Evolutionary conservation across 2,113 vertebrate genomes (phyloP).

Genomic region (Apodemus sylvaticus): DNA sequence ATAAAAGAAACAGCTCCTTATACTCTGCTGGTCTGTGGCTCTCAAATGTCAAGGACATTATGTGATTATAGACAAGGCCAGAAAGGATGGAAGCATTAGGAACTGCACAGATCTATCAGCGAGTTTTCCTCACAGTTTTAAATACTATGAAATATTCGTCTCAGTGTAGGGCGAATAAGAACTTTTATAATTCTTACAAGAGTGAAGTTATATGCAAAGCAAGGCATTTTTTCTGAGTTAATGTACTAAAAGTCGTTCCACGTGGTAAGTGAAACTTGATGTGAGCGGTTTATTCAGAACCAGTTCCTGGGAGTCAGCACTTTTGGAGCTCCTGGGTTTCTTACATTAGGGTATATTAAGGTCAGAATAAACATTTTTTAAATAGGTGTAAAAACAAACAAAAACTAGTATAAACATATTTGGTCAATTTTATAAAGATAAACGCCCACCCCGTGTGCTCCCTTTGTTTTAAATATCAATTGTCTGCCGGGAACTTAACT

Average conservation of each 20-base stretch:
- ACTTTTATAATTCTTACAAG: background rate
- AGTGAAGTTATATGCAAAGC: background rate
- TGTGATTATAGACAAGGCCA: no score
- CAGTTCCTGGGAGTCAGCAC: background rate
- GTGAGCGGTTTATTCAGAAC: background rate
- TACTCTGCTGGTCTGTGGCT: no score
- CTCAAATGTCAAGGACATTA: no score
- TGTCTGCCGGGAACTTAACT: background rate
- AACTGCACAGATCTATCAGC: background rate
- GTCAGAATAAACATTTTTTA: background rate
- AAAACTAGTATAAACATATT: constrained; percentile 2
- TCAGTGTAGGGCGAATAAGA: background rate
- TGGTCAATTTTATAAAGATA: background rate
- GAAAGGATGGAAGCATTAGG: background rate
- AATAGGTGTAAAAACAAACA: background rate
- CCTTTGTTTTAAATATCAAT: background rate
- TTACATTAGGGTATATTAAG: background rate
- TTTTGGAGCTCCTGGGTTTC: background rate
- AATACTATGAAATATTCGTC: background rate
- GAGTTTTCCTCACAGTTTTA: constrained; percentile 1
- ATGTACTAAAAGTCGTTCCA: background rate
- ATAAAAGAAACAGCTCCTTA: no score
- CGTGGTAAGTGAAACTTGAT: background rate
- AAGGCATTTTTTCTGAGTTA: background rate
- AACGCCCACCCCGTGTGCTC: background rate